A percentile compares a stretch with the other conserved stretches of the same genome.
phyloP scores from a whole-genome alignment of 2,797 vertebrate species.

The Micromesistius poutassou region DNA sequence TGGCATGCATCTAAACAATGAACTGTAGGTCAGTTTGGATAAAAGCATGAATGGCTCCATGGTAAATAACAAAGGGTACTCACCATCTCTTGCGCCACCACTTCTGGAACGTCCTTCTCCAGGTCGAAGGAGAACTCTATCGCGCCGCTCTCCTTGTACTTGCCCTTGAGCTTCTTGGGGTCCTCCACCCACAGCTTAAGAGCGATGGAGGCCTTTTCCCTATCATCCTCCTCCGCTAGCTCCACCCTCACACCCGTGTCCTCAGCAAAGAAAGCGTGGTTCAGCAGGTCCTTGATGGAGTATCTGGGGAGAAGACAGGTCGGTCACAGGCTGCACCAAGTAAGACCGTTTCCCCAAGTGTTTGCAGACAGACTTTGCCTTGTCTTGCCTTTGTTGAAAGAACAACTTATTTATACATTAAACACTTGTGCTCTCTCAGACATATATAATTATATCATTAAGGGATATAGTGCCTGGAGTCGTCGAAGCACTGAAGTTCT shows the following conservation, averaged over 20 bases:
- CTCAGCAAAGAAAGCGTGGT: slow-evolving; percentile 97
- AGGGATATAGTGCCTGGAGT: background rate
- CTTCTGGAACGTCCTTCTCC: slow-evolving; percentile 93
- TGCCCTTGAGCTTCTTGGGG: slow-evolving; percentile 95
- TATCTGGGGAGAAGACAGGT: slow-evolving; percentile 72
- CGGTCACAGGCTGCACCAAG: background rate
- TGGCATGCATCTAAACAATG: background rate
- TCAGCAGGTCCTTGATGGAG: slow-evolving; percentile 94
- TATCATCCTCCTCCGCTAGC: slow-evolving; percentile 95
- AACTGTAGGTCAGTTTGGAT: background rate
- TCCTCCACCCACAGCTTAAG: slow-evolving; percentile 98
- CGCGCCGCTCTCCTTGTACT: slow-evolving; percentile 98
- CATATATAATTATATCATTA: slow-evolving; percentile 16
- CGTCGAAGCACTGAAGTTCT: background rate
- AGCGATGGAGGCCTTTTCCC: slow-evolving; percentile 91
- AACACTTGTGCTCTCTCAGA: background rate
- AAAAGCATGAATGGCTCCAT: background rate
- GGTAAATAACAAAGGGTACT: slow-evolving; percentile 30
- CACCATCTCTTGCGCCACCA: slow-evolving; percentile 98
- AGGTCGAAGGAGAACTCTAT: slow-evolving; percentile 96
- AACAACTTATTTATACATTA: background rate
- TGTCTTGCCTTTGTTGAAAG: background rate
- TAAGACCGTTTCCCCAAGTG: background rate
- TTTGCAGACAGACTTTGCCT: background rate
- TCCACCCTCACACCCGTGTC: slow-evolving; percentile 97